Evolutionary conservation across 2,113 vertebrate genomes (phyloP).

Genomic region (Pan paniscus): DNA sequence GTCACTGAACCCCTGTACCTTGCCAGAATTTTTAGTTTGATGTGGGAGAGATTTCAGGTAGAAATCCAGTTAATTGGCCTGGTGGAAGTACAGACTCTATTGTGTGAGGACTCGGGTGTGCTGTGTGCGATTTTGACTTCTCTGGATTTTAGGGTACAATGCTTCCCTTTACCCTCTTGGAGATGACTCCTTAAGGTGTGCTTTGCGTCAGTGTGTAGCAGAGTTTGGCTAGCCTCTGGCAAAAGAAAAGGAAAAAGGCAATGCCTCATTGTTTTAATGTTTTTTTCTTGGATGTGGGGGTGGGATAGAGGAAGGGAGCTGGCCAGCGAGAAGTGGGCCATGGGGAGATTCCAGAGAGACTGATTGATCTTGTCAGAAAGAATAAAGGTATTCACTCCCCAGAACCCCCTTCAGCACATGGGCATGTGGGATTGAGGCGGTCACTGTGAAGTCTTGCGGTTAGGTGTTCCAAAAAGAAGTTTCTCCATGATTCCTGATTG

Average conservation of each 20-base stretch:
- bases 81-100: background rate
- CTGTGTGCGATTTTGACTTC: background rate
- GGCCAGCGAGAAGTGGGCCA: conserved; percentile 19
- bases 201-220: background rate
- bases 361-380: conserved; percentile 74
- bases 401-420: conserved; percentile 42
- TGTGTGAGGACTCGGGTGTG: background rate
- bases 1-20: background rate
- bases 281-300: background rate
- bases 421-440: conserved; percentile 73
- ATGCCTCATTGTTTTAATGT: background rate
- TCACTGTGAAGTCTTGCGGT: conserved; percentile 79
- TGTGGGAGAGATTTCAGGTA: background rate
- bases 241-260: background rate
- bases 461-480: conserved; percentile 79
- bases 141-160: background rate
- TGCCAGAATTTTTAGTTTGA: background rate
- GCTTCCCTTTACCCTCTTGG: background rate
- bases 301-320: conserved; percentile 52
- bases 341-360: conserved; percentile 63
- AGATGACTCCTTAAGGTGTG: background rate
- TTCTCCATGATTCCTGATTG: conserved; percentile 82
- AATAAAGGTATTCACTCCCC: conserved; percentile 61
- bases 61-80: background rate
- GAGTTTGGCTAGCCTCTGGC: background rate